Base-by-base conservation (phyloP, 2,797 vertebrate genomes). In the Myotis pilosus region DNA sequence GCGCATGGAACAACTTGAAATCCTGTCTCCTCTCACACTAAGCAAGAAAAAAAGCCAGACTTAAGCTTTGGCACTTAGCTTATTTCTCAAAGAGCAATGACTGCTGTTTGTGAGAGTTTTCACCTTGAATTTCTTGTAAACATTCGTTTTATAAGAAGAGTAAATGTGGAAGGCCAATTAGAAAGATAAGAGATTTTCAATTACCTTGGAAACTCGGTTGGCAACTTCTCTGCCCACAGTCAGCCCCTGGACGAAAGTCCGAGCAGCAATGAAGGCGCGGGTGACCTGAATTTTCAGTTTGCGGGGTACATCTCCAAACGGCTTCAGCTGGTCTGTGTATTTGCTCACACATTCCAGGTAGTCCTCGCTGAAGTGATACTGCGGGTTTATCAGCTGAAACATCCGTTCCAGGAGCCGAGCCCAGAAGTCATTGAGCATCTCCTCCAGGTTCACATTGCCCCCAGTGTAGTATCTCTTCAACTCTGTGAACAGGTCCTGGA, bases 341-440 rank as follows among this genome's bases (percentile, higher is more conserved):
- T 99, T 99, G 98, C 99, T 99, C 80, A 99, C 99, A 76, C 99
- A 99, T 95, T 99, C 99, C 98, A 99, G 97, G 98, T 99, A 99
- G 98, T 99, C 99, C 96, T 99, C 99, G 0, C 98, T 99, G 98
- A 99, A 99, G 97, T 99, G 98, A 84, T 99, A 99, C 97, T 99
- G 99, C 0, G 99, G 99, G 98, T 99, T 99, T 96, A 99, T 99
- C 84, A 99, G 98, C 93, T 99, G 99, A 98, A 99, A 99, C 99
- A 99, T 99, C n/a, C 99, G 98, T 96, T 99, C 99, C 98, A 99
- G 98, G 89, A 99, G 98, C 80, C 99, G 98, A 3, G 99, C 99
- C 99, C 99, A 99, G 98, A 99, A 99, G 98, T 99, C 99, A 20
- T 99, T 99, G 69, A 99, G 98, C 99, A 99, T 99, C 96, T 99